A percentile compares a stretch with the other conserved stretches of the same genome.
Evolutionary conservation across 2,888 invertebrate genomes (phyloP).

Genomic region (Rhorus exstirpatorius): DNA sequence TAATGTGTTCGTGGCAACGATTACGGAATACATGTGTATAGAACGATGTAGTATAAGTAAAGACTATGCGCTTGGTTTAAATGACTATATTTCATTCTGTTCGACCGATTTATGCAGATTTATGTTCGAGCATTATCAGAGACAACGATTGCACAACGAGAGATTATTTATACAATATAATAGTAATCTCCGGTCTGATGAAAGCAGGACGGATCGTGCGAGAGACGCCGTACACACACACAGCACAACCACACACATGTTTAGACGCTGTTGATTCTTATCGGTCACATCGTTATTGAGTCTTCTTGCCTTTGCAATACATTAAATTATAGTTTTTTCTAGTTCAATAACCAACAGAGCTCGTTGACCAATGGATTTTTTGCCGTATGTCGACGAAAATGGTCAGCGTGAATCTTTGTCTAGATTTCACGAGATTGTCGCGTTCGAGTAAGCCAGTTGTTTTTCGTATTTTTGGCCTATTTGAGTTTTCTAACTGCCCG

Average conservation of each 20-base stretch:
- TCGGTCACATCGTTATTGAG: slow-evolving; percentile 39
- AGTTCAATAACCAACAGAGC: neutral
- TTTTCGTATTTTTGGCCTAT: too few relatives aligned
- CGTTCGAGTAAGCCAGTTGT: too few relatives aligned
- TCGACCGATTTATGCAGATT: slow-evolving; percentile 66
- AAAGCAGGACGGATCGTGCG: slow-evolving; percentile 61
- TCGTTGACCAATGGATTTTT: slow-evolving; percentile 2
- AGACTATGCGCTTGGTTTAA: slow-evolving; percentile 26
- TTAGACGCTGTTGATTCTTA: slow-evolving; percentile 28
- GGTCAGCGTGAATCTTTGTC: neutral
- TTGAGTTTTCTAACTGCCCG: too few relatives aligned
- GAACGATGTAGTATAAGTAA: neutral
- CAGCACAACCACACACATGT: slow-evolving; percentile 7
- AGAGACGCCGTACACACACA: slow-evolving; percentile 22
- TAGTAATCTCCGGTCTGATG: slow-evolving; percentile 65
- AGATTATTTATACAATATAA: slow-evolving; percentile 67
- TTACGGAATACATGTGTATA: slow-evolving; percentile 29
- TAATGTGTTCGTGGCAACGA: slow-evolving; percentile 1
- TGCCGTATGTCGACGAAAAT: neutral
- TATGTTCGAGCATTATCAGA: slow-evolving; percentile 63
- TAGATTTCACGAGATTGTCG: neutral
- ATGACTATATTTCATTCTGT: slow-evolving; percentile 64
- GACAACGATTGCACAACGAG: slow-evolving; percentile 62
- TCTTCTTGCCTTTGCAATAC: slow-evolving; percentile 31
- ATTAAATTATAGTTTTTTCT: neutral